Conservation (phyloP, 2,113 vertebrate genomes). For the Protobothrops mucrosquamatus region DNA sequence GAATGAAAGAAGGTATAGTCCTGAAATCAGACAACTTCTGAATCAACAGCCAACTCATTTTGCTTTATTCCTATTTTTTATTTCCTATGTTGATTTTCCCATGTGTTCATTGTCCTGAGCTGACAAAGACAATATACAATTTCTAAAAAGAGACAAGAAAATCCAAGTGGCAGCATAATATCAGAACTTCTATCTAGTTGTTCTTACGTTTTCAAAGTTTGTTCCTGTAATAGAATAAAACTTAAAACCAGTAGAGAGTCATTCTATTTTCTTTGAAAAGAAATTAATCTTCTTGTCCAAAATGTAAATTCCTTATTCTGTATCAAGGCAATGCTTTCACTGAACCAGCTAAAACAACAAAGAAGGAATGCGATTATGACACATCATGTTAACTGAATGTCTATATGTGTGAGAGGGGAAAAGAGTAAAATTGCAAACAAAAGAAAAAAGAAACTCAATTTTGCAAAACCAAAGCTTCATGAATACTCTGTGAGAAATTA, state of each 20-base stretch:
- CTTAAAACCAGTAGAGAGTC: neutral
- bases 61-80: neutral
- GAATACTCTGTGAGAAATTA: neutral
- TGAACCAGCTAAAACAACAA: neutral
- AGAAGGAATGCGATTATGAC: neutral
- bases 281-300: neutral
- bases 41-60: neutral
- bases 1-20: neutral
- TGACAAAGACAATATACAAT: conserved; percentile 30
- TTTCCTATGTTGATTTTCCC: neutral
- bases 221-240: neutral
- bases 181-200: neutral
- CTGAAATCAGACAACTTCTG: neutral
- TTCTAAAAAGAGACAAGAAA: neutral
- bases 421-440: neutral
- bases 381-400: neutral
- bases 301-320: neutral
- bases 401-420: neutral
- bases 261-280: neutral
- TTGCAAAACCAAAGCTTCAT: neutral
- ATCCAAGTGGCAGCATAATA: neutral
- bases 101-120: conserved; percentile 16
- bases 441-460: neutral
- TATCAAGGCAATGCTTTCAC: neutral
- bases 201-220: neutral